Conservation (phyloP, 2,888 invertebrate species). For the Spisula solida region DNA sequence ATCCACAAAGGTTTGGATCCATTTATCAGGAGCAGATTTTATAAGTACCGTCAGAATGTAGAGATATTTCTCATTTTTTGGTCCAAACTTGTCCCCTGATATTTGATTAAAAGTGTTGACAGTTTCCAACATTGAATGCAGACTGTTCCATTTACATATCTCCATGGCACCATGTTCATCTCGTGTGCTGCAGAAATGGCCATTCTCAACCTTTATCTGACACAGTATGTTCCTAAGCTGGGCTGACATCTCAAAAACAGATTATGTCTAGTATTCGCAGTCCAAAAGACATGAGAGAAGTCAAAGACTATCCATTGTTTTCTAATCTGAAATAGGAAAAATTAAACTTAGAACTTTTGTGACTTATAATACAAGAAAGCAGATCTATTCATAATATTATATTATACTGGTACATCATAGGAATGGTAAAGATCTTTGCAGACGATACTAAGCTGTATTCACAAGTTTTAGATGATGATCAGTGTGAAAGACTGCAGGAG, state of each 20-base stretch:
- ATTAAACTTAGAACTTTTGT: too few relatives aligned
- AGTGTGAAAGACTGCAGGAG: too few relatives aligned
- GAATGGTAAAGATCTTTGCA: too few relatives aligned
- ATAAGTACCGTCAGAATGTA: constrained; percentile 38
- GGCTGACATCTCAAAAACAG: constrained; percentile 41
- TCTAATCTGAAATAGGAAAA: too few relatives aligned
- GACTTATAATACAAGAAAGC: too few relatives aligned
- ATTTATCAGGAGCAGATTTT: constrained; percentile 46
- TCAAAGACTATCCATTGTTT: too few relatives aligned
- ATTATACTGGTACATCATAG: too few relatives aligned
- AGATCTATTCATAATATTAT: too few relatives aligned
- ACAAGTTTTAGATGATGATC: too few relatives aligned
- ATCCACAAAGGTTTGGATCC: constrained; percentile 59
- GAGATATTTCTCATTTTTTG: constrained; percentile 57
- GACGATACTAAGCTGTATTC: too few relatives aligned
- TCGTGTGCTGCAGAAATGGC: constrained; percentile 33
- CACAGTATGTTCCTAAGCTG: constrained; percentile 38
- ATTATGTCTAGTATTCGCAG: too few relatives aligned
- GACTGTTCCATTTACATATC: constrained; percentile 52
- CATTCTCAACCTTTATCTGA: constrained; percentile 48
- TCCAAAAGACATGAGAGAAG: too few relatives aligned
- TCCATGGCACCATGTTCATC: constrained; percentile 51
- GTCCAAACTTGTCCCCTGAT: not conserved
- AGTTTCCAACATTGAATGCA: constrained; percentile 62
- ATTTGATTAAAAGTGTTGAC: constrained; percentile 8